Conservation (phyloP, 2,113 vertebrate genomes). For the Mormoops blainvillei region DNA sequence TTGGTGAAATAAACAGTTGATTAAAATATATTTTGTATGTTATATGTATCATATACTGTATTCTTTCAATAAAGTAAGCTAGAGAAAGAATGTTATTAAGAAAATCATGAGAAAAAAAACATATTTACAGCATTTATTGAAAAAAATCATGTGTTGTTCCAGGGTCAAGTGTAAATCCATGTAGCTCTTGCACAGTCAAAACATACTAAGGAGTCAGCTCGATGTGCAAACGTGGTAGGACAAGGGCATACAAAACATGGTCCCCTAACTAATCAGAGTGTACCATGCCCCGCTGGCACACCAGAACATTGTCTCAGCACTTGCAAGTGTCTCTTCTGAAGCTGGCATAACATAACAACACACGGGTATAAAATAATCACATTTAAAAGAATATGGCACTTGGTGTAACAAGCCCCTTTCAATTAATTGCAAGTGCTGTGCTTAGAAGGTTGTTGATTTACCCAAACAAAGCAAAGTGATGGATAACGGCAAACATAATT, state of each 20-base stretch:
- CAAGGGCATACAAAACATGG: not conserved
- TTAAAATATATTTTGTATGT: not conserved
- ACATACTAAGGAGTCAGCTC: not conserved
- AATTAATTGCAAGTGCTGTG: constrained; percentile 2
- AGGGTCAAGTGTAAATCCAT: not conserved
- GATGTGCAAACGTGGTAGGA: not conserved
- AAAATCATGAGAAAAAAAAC: not conserved
- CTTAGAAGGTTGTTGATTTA: constrained; percentile 40
- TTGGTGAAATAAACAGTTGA: not conserved
- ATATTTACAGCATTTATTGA: not conserved
- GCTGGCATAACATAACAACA: not conserved
- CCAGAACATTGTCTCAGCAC: not conserved
- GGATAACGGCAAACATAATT: constrained; percentile 38
- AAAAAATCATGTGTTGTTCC: no score
- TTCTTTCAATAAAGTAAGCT: not conserved
- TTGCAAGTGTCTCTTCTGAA: constrained; percentile 37
- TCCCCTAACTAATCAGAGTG: not conserved
- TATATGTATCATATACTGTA: not conserved
- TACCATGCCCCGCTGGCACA: not conserved
- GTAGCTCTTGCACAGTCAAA: constrained; percentile 12
- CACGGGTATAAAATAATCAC: not conserved
- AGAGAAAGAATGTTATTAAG: not conserved
- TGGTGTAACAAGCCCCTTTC: constrained; percentile 4
- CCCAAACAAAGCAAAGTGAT: constrained; percentile 30
- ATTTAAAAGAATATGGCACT: constrained; percentile 23